A percentile compares a stretch with the other conserved stretches of the same genome.
phyloP scores from a whole-genome alignment of 2,888 invertebrate species.

The Brachypterus glaber region DNA sequence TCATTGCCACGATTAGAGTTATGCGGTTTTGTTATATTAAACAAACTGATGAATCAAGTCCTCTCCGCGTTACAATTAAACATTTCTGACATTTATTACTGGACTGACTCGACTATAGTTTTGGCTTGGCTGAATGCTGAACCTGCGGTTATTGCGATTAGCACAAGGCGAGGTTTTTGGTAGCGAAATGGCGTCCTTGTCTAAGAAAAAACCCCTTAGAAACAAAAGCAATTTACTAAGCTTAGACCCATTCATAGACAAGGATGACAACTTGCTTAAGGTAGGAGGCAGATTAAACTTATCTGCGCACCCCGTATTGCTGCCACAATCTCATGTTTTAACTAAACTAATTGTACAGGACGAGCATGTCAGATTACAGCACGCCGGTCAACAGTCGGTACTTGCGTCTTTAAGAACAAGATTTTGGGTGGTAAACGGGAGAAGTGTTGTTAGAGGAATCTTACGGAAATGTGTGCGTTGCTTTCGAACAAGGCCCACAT shows the following conservation, averaged over 20 bases:
- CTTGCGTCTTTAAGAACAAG: constrained; percentile 15
- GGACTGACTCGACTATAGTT: constrained; percentile 29
- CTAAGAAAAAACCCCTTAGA: not conserved
- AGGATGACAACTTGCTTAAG: constrained; percentile 7
- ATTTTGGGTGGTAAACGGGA: constrained; percentile 17
- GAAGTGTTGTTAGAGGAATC: constrained; percentile 13
- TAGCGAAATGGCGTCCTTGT: constrained; percentile 3
- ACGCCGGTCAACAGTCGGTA: constrained; percentile 17
- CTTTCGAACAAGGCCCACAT: constrained; percentile 13
- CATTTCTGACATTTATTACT: constrained; percentile 12
- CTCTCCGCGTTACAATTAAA: constrained; percentile 7
- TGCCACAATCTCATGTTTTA: constrained; percentile 14
- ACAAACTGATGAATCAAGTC: too few species aligned
- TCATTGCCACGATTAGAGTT: too few species aligned
- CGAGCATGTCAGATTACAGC: constrained; percentile 12
- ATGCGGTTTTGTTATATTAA: too few species aligned
- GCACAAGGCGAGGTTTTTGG: constrained; percentile 6
- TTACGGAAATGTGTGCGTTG: constrained; percentile 16
- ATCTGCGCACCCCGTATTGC: constrained; percentile 13
- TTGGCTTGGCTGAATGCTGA: constrained; percentile 24
- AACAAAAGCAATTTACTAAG: constrained; percentile 6
- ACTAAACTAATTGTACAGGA: constrained; percentile 9
- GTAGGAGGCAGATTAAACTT: constrained; percentile 16
- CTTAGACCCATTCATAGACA: constrained; percentile 17
- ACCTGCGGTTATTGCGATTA: constrained; percentile 23